phyloP scores from a whole-genome alignment of 2,888 invertebrate species.

The Deladenus siricidicola region DNA sequence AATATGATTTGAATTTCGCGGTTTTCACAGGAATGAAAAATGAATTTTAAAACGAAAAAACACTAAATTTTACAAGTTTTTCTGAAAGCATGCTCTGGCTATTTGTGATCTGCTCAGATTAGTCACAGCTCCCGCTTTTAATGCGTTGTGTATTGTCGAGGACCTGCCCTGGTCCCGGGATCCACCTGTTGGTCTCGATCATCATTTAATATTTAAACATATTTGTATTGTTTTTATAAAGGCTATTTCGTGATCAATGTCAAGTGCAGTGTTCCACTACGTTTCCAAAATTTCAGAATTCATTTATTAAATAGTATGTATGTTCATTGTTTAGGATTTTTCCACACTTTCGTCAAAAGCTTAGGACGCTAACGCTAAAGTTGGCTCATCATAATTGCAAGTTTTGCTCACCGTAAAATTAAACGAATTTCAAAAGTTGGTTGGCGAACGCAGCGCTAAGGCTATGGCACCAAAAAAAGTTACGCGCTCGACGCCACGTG shows the following conservation, averaged over 20 bases:
- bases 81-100: too few species aligned
- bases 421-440: conserved; percentile 78
- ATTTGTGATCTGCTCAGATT: too few species aligned
- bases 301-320: neutral
- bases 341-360: conserved; percentile 29
- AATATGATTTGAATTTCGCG: conserved; percentile 5
- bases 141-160: too few species aligned
- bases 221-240: too few species aligned
- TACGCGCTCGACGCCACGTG: conserved; percentile 52
- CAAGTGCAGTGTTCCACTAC: too few species aligned
- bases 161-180: too few species aligned
- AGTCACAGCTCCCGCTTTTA: too few species aligned
- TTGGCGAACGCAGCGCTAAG: conserved; percentile 52
- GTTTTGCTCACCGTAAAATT: conserved; percentile 94
- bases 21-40: neutral
- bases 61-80: too few species aligned
- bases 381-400: conserved; percentile 85
- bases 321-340: conserved; percentile 29
- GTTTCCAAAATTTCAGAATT: neutral
- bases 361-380: conserved; percentile 54
- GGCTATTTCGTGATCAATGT: too few species aligned
- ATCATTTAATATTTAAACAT: too few species aligned
- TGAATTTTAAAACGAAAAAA: too few species aligned
- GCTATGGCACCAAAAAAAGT: conserved; percentile 41
- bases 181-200: too few species aligned